Conservation (phyloP, 2,888 invertebrate genomes). For the Meteorus colon region DNA sequence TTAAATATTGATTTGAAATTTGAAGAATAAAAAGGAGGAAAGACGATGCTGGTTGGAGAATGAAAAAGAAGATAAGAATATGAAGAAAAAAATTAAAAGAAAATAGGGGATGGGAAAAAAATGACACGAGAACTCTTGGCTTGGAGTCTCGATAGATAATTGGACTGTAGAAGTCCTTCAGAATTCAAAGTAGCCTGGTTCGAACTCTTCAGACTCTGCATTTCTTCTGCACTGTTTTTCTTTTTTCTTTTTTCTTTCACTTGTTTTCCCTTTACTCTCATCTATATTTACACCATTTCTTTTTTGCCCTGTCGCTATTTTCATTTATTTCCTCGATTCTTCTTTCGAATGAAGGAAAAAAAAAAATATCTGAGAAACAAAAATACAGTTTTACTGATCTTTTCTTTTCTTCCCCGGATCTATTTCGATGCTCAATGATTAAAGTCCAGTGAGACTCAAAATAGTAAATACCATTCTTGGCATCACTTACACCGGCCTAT, state of each 20-base stretch:
- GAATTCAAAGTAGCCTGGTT: slow-evolving; percentile 41
- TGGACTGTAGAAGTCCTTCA: slow-evolving; percentile 43
- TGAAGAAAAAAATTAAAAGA: slow-evolving; percentile 14
- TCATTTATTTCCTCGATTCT: slow-evolving; percentile 23
- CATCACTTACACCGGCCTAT: slow-evolving; percentile 47
- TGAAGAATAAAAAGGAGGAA: slow-evolving; percentile 15
- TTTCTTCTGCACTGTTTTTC: slow-evolving; percentile 30
- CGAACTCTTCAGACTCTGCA: slow-evolving; percentile 34
- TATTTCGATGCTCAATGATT: slow-evolving; percentile 24
- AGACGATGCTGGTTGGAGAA: slow-evolving; percentile 32
- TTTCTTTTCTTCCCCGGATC: slow-evolving; percentile 15
- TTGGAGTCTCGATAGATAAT: slow-evolving; percentile 42
- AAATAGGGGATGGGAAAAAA: slow-evolving; percentile 23
- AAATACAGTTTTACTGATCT: background rate
- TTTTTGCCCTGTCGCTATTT: slow-evolving; percentile 10
- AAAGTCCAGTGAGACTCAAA: slow-evolving; percentile 41
- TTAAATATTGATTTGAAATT: slow-evolving; percentile 33
- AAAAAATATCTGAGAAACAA: background rate
- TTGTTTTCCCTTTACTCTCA: slow-evolving; percentile 31
- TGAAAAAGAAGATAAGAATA: slow-evolving; percentile 23
- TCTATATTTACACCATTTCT: slow-evolving; percentile 18
- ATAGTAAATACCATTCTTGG: slow-evolving; percentile 51
- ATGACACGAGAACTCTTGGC: slow-evolving; percentile 36
- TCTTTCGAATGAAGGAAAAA: slow-evolving; percentile 13
- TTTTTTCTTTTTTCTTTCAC: slow-evolving; percentile 22